phyloP scores from a whole-genome alignment of 2,797 vertebrate genomes.

The Tapirus indicus region DNA sequence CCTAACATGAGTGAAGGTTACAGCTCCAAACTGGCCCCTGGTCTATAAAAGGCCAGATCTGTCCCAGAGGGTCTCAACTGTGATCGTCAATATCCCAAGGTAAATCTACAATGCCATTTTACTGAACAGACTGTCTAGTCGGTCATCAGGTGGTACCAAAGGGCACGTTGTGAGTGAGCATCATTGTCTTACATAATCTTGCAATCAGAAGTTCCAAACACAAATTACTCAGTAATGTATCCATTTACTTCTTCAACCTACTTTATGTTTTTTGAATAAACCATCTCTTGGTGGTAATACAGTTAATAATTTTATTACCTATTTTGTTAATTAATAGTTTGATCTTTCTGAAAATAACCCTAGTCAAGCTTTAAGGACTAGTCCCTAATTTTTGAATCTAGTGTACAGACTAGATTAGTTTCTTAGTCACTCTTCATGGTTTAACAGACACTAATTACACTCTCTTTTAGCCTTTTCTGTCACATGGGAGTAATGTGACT shows the following conservation, averaged over 20 bases:
- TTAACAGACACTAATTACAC: neutral
- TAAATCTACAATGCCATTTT: neutral
- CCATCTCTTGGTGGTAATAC: neutral
- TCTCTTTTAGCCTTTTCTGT: neutral
- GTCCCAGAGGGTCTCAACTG: neutral
- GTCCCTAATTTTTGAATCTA: neutral
- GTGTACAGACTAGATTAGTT: neutral
- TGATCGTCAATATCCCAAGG: neutral
- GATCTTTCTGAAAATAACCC: neutral
- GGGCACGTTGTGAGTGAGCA: accelerated
- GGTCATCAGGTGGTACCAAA: neutral
- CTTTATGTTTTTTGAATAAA: neutral
- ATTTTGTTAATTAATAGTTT: slow-evolving; percentile 5
- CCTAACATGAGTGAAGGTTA: neutral
- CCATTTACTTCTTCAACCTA: neutral
- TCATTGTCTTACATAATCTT: neutral
- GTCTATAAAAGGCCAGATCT: neutral
- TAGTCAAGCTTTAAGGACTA: neutral
- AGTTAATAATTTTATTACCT: neutral
- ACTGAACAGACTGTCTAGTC: neutral
- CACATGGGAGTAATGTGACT: neutral
- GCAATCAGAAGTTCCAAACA: neutral
- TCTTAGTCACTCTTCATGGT: neutral
- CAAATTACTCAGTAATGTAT: neutral
- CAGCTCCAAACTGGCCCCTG: neutral